phyloP scores from a whole-genome alignment of 2,888 invertebrate species.

The Eurytoma californica region DNA sequence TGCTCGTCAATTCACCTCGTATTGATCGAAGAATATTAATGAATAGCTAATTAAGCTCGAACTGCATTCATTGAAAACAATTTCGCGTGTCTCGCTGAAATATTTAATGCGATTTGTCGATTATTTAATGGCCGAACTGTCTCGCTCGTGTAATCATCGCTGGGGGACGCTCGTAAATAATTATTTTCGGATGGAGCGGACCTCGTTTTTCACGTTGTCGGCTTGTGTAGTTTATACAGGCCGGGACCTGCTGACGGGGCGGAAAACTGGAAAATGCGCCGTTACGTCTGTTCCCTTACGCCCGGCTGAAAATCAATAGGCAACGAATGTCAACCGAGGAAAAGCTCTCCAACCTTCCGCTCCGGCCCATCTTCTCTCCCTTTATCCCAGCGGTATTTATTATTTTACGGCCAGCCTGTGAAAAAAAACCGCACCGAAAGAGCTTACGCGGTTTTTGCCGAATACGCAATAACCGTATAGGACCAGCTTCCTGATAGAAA shows the following conservation, averaged over 20 bases:
- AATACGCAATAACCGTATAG: not conserved
- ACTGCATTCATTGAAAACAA: too few relatives aligned
- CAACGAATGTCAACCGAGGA: constrained; percentile 32
- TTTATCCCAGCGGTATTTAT: not conserved
- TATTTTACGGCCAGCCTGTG: not conserved
- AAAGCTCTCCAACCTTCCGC: constrained; percentile 17
- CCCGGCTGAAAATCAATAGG: constrained; percentile 40
- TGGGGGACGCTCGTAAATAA: too few relatives aligned
- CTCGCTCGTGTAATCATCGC: too few relatives aligned
- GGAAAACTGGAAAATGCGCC: constrained; percentile 30
- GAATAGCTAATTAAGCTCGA: not conserved
- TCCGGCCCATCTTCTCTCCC: not conserved
- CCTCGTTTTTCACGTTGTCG: constrained; percentile 7
- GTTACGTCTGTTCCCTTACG: constrained; percentile 2
- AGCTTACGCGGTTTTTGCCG: not conserved
- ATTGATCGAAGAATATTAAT: constrained; percentile 14
- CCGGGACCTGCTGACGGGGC: too few relatives aligned
- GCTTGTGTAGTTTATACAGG: too few relatives aligned
- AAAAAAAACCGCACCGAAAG: not conserved
- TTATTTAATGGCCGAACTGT: too few relatives aligned
- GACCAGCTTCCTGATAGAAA: too few relatives aligned
- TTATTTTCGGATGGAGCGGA: too few relatives aligned
- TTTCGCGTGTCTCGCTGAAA: too few relatives aligned
- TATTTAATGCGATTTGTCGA: too few relatives aligned
- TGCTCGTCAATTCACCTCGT: not conserved